These are phyloP conservation scores for Odontomyia ornata DNA, from an alignment of 2,888 invertebrate genomes.

Conservation along the genomic window DNA sequence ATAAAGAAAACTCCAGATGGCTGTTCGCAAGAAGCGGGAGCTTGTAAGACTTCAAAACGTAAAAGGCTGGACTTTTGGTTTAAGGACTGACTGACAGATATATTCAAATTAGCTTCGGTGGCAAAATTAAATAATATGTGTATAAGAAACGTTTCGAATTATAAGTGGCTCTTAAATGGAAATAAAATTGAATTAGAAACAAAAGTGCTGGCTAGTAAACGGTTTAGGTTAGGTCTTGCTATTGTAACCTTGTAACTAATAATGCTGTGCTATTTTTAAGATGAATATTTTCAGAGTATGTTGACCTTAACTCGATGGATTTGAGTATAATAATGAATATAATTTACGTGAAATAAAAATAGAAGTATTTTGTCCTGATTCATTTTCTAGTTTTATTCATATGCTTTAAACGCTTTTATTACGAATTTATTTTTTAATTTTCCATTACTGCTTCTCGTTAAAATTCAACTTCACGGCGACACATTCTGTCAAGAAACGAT, in stretches of 20 bases:
- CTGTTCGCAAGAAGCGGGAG: background rate
- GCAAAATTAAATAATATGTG: background rate
- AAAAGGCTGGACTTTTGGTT: constrained; percentile 45
- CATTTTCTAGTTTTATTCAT: background rate
- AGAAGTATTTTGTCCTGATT: background rate
- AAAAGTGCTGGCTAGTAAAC: too few species aligned
- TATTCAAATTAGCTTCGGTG: background rate
- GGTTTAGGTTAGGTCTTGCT: too few species aligned
- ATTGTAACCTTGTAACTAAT: constrained; percentile 19
- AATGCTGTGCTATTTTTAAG: constrained; percentile 23
- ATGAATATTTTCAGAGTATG: background rate
- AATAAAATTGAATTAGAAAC: too few species aligned
- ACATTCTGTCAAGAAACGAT: constrained; percentile 67
- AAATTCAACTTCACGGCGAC: constrained; percentile 67
- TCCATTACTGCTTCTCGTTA: constrained; percentile 62
- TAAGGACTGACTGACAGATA: constrained; percentile 27
- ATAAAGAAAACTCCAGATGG: constrained; percentile 35
- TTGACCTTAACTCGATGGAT: background rate
- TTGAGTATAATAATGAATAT: too few species aligned
- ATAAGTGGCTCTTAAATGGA: too few species aligned
- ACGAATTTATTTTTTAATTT: constrained; percentile 57
- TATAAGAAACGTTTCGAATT: too few species aligned
- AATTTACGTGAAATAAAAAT: background rate
- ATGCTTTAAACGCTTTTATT: background rate
- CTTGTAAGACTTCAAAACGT: constrained; percentile 32